Conservation (phyloP, 2,797 vertebrate genomes). For the Podargus strigoides region DNA sequence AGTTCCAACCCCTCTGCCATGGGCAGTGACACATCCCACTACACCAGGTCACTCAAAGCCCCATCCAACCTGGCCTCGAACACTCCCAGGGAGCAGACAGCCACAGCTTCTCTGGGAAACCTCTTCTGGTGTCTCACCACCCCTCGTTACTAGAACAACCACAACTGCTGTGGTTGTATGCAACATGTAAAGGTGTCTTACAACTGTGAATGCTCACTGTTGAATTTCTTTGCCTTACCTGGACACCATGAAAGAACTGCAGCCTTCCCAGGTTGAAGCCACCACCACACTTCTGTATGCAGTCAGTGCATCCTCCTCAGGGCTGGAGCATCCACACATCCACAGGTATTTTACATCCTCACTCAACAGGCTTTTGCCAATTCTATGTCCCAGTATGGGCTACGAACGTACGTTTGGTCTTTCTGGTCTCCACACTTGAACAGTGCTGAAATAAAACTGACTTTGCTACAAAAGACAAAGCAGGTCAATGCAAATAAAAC, state of each 20-base stretch:
- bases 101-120: too few relatives aligned
- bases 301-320: background rate
- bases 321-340: background rate
- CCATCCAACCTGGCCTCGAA: too few relatives aligned
- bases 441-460: background rate
- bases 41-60: too few relatives aligned
- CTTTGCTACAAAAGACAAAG: background rate
- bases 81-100: too few relatives aligned
- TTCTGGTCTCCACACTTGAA: background rate
- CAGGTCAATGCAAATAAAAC: background rate
- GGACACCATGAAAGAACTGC: background rate
- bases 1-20: too few relatives aligned
- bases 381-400: background rate
- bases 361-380: background rate
- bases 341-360: background rate
- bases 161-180: background rate
- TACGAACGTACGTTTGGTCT: rapidly evolving
- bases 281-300: background rate
- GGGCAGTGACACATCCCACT: too few relatives aligned
- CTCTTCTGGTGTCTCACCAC: too few relatives aligned
- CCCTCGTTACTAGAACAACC: background rate
- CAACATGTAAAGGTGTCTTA: rapidly evolving
- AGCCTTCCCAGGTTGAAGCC: background rate
- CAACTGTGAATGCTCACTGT: background rate
- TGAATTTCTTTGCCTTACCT: background rate